These are phyloP conservation scores for Brenthis hecate DNA, from an alignment of 2,888 invertebrate genomes.

Conservation along the genomic window DNA sequence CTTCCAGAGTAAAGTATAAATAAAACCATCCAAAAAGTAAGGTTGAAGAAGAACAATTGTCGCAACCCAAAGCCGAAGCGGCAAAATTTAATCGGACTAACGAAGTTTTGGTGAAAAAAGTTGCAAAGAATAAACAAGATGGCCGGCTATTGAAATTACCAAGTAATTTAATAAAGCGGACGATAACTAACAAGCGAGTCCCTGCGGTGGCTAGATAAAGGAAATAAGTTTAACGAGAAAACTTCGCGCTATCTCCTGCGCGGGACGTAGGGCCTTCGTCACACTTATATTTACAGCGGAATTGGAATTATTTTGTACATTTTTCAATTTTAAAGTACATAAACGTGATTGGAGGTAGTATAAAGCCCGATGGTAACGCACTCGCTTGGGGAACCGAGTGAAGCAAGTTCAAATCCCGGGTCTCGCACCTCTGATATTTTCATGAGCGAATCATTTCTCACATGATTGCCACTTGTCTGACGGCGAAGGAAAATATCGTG, in stretches of 20 bases:
- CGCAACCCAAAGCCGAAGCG: slow-evolving; percentile 27
- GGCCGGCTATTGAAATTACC: slow-evolving; percentile 70
- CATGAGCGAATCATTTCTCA: too few species aligned
- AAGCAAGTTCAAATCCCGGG: too few species aligned
- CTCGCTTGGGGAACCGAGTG: not conserved
- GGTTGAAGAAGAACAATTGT: slow-evolving; percentile 22
- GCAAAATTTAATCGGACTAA: slow-evolving; percentile 31
- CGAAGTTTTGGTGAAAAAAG: slow-evolving; percentile 32
- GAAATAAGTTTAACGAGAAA: slow-evolving; percentile 71
- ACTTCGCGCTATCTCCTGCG: slow-evolving; percentile 51
- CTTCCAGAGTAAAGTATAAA: slow-evolving; percentile 8
- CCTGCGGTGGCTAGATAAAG: slow-evolving; percentile 65
- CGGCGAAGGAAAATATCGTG: too few species aligned
- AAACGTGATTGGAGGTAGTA: not conserved
- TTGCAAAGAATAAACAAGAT: slow-evolving; percentile 60
- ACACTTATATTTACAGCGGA: slow-evolving; percentile 24
- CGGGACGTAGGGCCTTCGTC: slow-evolving; percentile 42
- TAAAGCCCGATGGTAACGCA: too few species aligned
- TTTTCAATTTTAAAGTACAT: not conserved
- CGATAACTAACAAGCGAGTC: slow-evolving; percentile 62
- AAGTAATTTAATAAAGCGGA: slow-evolving; percentile 75
- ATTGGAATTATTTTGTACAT: not conserved
- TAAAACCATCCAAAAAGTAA: slow-evolving; percentile 16
- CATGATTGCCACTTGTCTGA: too few species aligned
- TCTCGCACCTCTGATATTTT: too few species aligned